These are phyloP conservation scores for Zhengitettix transpicula DNA, from an alignment of 2,888 invertebrate genomes.

Conservation along the genomic window DNA sequence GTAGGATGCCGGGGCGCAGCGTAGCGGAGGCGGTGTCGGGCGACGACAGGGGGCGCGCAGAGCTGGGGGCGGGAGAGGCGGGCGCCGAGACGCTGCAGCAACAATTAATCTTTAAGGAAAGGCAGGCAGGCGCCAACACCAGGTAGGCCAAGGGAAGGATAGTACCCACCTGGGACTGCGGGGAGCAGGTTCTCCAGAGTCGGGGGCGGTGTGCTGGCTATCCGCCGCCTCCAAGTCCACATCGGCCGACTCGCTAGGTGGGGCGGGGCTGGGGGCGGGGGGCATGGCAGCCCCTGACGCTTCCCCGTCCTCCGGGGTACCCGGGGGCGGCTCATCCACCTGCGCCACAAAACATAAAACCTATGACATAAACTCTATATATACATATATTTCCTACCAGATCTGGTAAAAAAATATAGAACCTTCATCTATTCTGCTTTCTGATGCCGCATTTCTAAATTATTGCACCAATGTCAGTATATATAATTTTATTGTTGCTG, in stretches of 20 bases:
- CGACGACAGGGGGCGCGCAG: not conserved
- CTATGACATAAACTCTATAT: too few species aligned
- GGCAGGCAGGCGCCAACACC: not conserved
- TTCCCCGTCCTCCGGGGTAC: not conserved
- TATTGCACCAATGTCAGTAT: too few species aligned
- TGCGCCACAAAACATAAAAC: not conserved
- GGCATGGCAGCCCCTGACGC: not conserved
- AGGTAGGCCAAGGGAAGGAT: not conserved
- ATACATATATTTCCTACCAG: too few species aligned
- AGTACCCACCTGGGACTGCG: not conserved
- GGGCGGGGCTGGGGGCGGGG: not conserved
- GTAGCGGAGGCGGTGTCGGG: not conserved
- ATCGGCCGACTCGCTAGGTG: not conserved
- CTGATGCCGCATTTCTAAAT: too few species aligned
- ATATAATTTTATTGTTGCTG: too few species aligned
- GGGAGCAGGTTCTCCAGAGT: not conserved
- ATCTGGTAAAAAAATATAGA: too few species aligned
- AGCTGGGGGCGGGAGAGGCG: not conserved
- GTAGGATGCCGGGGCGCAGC: not conserved
- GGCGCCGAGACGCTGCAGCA: not conserved
- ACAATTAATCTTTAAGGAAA: not conserved
- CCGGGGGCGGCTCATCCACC: not conserved
- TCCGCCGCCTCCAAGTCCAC: not conserved
- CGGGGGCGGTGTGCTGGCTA: not conserved
- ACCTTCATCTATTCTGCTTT: too few species aligned